Base-by-base conservation (phyloP, 2,113 vertebrate species). In the Epinephelus moara region DNA sequence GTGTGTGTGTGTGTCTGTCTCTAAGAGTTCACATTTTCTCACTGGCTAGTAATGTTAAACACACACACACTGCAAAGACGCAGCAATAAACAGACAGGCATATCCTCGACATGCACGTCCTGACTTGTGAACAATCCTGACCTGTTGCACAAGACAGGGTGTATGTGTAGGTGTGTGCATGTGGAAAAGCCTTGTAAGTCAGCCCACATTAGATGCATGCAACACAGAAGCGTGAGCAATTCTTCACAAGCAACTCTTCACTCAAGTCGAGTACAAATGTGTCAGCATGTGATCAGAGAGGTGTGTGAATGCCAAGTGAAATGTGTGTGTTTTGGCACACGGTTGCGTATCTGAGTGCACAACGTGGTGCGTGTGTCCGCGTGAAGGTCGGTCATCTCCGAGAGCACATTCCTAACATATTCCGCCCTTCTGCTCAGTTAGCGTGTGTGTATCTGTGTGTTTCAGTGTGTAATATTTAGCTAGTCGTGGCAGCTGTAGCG, bases 51-150 rank as follows among this genome's bases (percentile, higher is more conserved):
- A 57, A 71, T 57, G 27, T 40, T 33, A 74, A 61, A 70, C 66
- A 67, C 71, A 86, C 71, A 86, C 66, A 80, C 56, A 15, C 25
- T 30, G 63, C 55, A 75, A 11, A 45, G 0, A 57, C 5, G 14
- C 64, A 62, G 57, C 14, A 56, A 62, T 23, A 68, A 33, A 52
- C 49, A 81, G 18, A 30, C 77, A 67, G 42, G 52, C 80, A 70
- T 76, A 89, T 73, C 80, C 74, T 81, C 63, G 6, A 84, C 76
- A 30, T 56, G 78, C 92, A 93, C 79, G 91, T 90, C 42, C 42
- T 3, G 12, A 91, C 93, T 88, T 93, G 94, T 86, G 88, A 87
- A 92, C 90, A 89, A 93, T 91, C 91, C 90, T 88, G 84, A 89
- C 84, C 70, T 83, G 86, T 92, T 92, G 83, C 89, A 91, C 87